Percentiles rank a stretch among this genome's conserved stretches.
Evolutionary conservation across 2,888 invertebrate genomes (phyloP).

Genomic region (Spilosoma lubricipeda): DNA sequence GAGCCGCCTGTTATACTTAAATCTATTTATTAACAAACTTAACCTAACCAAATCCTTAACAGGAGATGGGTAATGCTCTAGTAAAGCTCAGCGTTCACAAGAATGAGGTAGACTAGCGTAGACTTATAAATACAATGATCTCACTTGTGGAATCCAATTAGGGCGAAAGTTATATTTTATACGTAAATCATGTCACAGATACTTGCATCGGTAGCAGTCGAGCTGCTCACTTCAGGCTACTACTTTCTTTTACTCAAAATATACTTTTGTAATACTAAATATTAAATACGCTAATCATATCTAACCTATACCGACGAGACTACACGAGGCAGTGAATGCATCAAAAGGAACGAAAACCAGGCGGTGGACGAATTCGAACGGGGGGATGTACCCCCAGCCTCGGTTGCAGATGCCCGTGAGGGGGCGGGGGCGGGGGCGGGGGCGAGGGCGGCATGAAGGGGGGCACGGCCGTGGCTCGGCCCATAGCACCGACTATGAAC

Average conservation of each 20-base stretch:
- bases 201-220: background rate
- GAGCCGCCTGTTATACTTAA: background rate
- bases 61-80: background rate
- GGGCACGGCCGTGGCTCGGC: constrained; percentile 46
- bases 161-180: background rate
- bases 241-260: background rate
- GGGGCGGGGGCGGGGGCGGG: constrained; percentile 6
- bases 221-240: background rate
- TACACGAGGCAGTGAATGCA: background rate
- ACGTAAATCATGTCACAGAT: background rate
- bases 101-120: background rate
- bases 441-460: background rate
- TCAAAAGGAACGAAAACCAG: constrained; percentile 44
- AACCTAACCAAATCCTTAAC: background rate
- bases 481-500: constrained; percentile 64
- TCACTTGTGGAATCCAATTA: background rate
- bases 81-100: background rate
- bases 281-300: background rate
- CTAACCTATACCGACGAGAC: background rate
- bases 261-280: background rate
- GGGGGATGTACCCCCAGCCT: constrained; percentile 18
- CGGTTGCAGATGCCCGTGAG: background rate
- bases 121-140: constrained; percentile 2
- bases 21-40: background rate
- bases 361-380: constrained; percentile 39